Base-by-base conservation (phyloP, 1,140 invertebrate genomes). In the Micrasema minimum region DNA sequence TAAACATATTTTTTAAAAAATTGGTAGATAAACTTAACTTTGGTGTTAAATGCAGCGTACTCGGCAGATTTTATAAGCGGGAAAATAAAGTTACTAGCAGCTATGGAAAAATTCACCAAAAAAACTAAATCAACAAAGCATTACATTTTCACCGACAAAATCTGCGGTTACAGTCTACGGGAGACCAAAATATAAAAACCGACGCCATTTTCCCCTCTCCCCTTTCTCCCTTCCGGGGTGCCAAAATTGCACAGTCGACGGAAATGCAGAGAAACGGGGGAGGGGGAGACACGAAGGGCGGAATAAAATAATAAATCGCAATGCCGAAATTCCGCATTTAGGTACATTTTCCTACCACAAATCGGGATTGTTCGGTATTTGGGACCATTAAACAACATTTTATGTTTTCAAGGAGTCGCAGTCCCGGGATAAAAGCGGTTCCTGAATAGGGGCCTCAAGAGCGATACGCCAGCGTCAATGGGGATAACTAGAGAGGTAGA, bases 161-260 rank as follows among this genome's bases (percentile, higher is more conserved):
- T 31, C 26, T 31, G 26, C 26, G 26, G 26, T 31, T 31, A 31
- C 26, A 31, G 26, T 31, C 26, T 31, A 43, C 41, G 41, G 14
- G 41, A 43, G 41, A 11, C 41, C 2, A 16, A 11, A 43, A 16
- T n/a, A 11, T 16, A 11, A 43, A 16, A 11, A 43, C 41, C 43
- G 16, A 16, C 43, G 43, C 43, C 43, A 16, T 45, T 3, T 12
- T 31, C 7, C 2, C 26, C 26, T 2, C 26, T 31, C 7, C 26
- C 26, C 26, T 7, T 31, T 26, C 51, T 4, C 12, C 51, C 20
- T 46, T 5, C n/a, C n/a, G 43, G 43, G 41, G 59, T 12, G 41
- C 41, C 43, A 16, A 46, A 64, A 64, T 26, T 64, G 59, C 59
- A 64, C 22, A 16, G 59, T 64, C n/a, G 59, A 31, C 59, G 59